Evolutionary conservation across 53 echinoderm and acorn worm genomes (phyloP), one percentile per base, ranked within the genome.

Genomic region (Luidia sarsii): DNA sequence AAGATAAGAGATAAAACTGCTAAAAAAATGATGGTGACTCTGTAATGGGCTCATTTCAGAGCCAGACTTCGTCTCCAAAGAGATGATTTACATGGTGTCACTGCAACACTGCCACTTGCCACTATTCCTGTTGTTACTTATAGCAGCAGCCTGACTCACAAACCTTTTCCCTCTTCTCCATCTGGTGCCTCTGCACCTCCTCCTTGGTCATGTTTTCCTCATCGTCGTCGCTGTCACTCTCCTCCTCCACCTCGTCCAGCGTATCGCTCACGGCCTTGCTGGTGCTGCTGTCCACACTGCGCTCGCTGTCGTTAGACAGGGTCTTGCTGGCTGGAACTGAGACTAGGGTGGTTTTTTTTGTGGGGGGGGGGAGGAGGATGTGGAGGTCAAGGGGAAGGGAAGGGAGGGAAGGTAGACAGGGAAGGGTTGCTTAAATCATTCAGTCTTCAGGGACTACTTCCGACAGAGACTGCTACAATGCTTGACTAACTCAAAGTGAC

Each of bases 191-290:
- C 29, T 80, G 75, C 38, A 74, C 87, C 37, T 87, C 89, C 59
- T 87, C 86, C 29, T 84, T 91, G 33, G 83, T 87, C 67, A 90
- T 81, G 23, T 80, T 79, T 31, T 83, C 89, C 62, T 90, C 90
- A 80, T 92, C 91, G 70, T 95, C 92, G 37, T 90, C 87, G 37
- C 89, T 89, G 51, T 93, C 93, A 45, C 94, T 94, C 52, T 99
- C 99, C 50, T 89, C 89, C 23, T 94, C 92, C 1, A 88, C 93
- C 21, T 72, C 68, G n/a, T 84, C 84, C 64, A 84, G 33, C n/a
- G 46, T 32, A 5, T 84, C 73, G 9, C 7, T 60, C 18, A 35
- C 23, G 27, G 48, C 36, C 39, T 65, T 84, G 37, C 50, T 73
- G 7, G 33, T 39, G 33, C 33, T 61, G 66, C 83, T 83, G 65